phyloP scores from a whole-genome alignment of 2,888 invertebrate genomes.

The Scaptomyza reducta region DNA sequence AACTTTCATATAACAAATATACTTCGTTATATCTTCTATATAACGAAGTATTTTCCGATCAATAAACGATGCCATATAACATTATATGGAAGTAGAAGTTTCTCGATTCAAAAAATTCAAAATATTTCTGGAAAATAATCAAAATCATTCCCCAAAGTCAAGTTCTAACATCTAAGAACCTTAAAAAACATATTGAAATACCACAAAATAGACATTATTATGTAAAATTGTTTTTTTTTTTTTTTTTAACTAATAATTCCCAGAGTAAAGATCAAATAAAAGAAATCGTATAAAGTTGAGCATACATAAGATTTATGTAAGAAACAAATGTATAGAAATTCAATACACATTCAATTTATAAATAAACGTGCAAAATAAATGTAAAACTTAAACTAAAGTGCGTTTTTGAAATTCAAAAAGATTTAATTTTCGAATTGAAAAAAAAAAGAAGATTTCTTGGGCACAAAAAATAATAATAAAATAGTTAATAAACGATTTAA shows the following conservation, averaged over 20 bases:
- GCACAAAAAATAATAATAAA: background rate
- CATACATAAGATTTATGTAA: slow-evolving; percentile 32
- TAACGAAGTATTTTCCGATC: too few relatives aligned
- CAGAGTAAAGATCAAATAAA: background rate
- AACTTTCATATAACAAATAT: too few relatives aligned
- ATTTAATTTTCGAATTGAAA: background rate
- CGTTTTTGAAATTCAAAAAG: slow-evolving; percentile 9
- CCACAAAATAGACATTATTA: background rate
- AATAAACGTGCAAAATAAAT: slow-evolving; percentile 57
- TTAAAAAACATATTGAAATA: background rate
- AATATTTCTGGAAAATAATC: too few relatives aligned
- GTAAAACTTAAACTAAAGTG: slow-evolving; percentile 28
- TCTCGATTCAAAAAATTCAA: too few relatives aligned
- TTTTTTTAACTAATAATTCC: background rate
- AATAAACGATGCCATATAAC: too few relatives aligned
- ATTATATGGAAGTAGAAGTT: too few relatives aligned
- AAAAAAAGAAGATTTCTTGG: background rate
- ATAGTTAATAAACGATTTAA: background rate
- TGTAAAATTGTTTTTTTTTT: background rate
- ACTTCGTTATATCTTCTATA: too few relatives aligned
- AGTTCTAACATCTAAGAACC: background rate
- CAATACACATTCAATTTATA: slow-evolving; percentile 29
- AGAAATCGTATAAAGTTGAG: slow-evolving; percentile 16
- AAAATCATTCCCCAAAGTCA: background rate
- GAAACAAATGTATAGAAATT: slow-evolving; percentile 37